Evolutionary conservation across 2,888 invertebrate species (phyloP).

Genomic region (Torymus auratus): DNA sequence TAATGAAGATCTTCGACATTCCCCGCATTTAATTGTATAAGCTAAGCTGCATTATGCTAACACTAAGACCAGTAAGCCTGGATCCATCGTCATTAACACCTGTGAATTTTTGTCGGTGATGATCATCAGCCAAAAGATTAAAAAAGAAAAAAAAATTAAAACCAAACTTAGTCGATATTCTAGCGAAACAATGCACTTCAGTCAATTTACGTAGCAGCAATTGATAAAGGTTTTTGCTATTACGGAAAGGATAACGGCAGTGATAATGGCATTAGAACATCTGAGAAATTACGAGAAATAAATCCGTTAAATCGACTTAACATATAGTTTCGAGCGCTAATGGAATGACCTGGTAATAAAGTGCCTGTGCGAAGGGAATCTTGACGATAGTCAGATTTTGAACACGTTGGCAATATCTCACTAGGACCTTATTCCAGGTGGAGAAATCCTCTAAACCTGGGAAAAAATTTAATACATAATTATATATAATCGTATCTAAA

Average conservation of each 20-base stretch:
- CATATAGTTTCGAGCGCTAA: conserved; percentile 45
- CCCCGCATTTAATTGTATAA: conserved; percentile 60
- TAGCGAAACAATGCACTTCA: conserved; percentile 62
- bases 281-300: conserved; percentile 16
- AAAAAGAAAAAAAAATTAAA: conserved; percentile 32
- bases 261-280: conserved; percentile 27
- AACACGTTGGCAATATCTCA: conserved; percentile 67
- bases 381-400: conserved; percentile 58
- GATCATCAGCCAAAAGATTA: conserved; percentile 34
- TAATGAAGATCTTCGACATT: conserved; percentile 62
- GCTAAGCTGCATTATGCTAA: conserved; percentile 50
- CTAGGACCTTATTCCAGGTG: conserved; percentile 59
- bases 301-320: conserved; percentile 21
- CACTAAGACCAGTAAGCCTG: conserved; percentile 33
- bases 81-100: conserved; percentile 36
- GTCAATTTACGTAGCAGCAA: conserved; percentile 57
- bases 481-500: conserved; percentile 49
- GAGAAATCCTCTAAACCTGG: conserved; percentile 48
- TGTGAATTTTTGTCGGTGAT: conserved; percentile 62
- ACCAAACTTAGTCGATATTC: conserved; percentile 46
- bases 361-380: conserved; percentile 71
- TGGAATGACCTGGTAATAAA: conserved; percentile 67
- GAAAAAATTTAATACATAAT: conserved; percentile 56
- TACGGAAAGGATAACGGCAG: conserved; percentile 36
- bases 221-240: conserved; percentile 53